These are phyloP conservation scores for Elachura formosa DNA, from an alignment of 2,113 vertebrate species.

Conservation along the genomic window DNA sequence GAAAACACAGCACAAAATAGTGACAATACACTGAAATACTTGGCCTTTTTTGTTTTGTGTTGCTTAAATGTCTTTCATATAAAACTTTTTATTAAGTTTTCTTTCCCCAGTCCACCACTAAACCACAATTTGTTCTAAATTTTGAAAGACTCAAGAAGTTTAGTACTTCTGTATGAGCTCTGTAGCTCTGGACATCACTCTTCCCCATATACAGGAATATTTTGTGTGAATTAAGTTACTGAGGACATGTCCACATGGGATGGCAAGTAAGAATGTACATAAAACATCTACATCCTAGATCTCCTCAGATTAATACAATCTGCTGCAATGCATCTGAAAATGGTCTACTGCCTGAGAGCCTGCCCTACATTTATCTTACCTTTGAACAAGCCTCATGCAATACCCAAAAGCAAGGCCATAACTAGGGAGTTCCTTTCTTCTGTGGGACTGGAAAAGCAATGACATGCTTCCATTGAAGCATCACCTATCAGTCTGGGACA, in stretches of 20 bases:
- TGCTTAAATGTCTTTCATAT: neutral
- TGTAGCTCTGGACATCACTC: neutral
- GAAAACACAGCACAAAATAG: neutral
- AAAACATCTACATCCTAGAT: neutral
- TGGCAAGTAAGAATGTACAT: neutral
- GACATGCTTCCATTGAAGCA: neutral
- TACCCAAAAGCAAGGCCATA: neutral
- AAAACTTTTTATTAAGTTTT: neutral
- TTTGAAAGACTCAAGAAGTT: neutral
- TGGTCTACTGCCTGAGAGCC: neutral
- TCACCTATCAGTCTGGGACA: neutral
- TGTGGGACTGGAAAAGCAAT: neutral
- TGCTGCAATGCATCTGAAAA: neutral
- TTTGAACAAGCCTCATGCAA: neutral
- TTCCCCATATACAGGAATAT: neutral
- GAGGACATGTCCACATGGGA: neutral
- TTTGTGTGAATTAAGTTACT: neutral
- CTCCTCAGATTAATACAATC: neutral
- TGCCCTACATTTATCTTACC: neutral
- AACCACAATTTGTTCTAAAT: neutral
- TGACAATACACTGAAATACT: neutral
- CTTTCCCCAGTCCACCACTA: neutral
- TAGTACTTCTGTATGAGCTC: neutral
- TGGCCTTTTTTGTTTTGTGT: neutral
- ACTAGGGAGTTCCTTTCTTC: neutral